Evolutionary conservation across 2,113 vertebrate species (phyloP).

Genomic region (Elachura formosa): DNA sequence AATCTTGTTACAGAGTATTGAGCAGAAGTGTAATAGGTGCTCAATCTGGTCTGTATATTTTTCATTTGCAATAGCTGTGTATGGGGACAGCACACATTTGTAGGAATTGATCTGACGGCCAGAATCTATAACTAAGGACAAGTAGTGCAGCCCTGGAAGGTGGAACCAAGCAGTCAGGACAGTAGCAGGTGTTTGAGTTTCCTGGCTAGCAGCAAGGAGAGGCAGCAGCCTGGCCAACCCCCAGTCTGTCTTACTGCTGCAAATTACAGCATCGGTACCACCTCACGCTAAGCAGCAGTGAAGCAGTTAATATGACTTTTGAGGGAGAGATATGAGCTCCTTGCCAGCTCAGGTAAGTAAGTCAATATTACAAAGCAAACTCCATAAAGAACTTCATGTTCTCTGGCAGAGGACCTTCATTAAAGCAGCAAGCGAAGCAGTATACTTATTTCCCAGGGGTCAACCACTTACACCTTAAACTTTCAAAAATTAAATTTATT

Average conservation of each 20-base stretch:
- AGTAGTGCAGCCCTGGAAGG: neutral
- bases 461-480: neutral
- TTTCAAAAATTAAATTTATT: slow-evolving; percentile 21
- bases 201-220: neutral
- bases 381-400: neutral
- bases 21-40: neutral
- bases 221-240: neutral
- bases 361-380: slow-evolving; percentile 38
- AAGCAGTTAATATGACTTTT: slow-evolving; percentile 13
- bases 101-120: neutral
- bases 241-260: neutral
- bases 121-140: neutral
- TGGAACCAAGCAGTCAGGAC: neutral
- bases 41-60: neutral
- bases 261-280: neutral
- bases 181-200: neutral
- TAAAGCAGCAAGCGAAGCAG: neutral
- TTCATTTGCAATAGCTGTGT: neutral
- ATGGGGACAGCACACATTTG: neutral
- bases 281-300: neutral
- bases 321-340: neutral
- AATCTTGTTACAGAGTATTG: slow-evolving; percentile 5
- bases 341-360: neutral
- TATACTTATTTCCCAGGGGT: neutral
- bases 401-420: neutral